These are phyloP conservation scores for Phengaris alcon DNA, from an alignment of 2,888 invertebrate species.

Conservation along the genomic window DNA sequence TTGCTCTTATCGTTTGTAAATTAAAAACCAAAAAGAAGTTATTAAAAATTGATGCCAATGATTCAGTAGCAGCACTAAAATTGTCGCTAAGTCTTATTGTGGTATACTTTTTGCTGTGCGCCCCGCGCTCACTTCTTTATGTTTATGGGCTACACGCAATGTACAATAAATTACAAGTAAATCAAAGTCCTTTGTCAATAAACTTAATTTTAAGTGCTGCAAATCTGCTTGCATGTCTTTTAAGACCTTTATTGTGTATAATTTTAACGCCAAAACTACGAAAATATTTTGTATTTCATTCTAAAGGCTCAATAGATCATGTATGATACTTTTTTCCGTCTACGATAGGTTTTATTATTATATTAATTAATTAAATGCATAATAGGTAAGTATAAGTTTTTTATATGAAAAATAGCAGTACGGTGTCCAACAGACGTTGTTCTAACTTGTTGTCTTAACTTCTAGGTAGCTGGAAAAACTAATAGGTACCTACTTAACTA, in stretches of 20 bases:
- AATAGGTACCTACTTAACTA: no score
- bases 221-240: slow-evolving; percentile 49
- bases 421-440: no score
- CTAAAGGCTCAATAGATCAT: slow-evolving; percentile 43
- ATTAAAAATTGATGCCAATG: slow-evolving; percentile 48
- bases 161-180: slow-evolving; percentile 44
- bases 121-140: slow-evolving; percentile 58
- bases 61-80: slow-evolving; percentile 58
- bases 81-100: slow-evolving; percentile 62
- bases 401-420: no score
- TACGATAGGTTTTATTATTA: no score
- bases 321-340: slow-evolving; percentile 19
- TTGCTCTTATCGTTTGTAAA: slow-evolving; percentile 55
- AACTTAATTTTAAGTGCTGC: slow-evolving; percentile 53
- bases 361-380: no score
- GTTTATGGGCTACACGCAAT: slow-evolving; percentile 56
- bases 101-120: slow-evolving; percentile 56
- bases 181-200: slow-evolving; percentile 40
- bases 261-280: slow-evolving; percentile 47
- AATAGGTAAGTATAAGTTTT: no score
- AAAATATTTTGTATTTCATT: slow-evolving; percentile 53
- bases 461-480: no score
- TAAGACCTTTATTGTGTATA: slow-evolving; percentile 52
- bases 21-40: slow-evolving; percentile 54
- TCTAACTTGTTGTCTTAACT: no score